Conservation (phyloP, 2,888 invertebrate genomes). For the Protophormia terraenovae region DNA sequence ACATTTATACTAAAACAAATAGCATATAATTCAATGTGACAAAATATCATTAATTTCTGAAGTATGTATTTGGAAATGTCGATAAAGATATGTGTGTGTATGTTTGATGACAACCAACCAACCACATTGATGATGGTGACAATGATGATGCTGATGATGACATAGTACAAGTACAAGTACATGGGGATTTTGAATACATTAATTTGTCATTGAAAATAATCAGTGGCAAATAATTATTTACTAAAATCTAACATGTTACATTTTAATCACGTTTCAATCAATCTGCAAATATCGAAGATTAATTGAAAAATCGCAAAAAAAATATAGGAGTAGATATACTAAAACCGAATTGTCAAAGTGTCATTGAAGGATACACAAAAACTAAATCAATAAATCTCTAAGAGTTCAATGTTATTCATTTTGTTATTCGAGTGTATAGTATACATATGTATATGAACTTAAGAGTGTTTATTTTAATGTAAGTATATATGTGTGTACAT, state of each 20-base stretch:
- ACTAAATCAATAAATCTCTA: conserved; percentile 19
- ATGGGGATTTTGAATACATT: neutral
- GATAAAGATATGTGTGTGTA: neutral
- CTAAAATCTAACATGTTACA: conserved; percentile 18
- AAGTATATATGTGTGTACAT: neutral
- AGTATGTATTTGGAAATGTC: conserved; percentile 29
- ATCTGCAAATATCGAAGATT: conserved; percentile 18
- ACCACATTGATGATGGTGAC: no score
- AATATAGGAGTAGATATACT: neutral
- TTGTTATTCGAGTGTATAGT: neutral
- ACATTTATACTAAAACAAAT: neutral
- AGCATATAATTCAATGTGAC: conserved; percentile 18
- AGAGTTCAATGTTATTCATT: neutral
- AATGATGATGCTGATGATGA: neutral
- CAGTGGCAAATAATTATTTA: conserved; percentile 31
- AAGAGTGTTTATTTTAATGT: neutral
- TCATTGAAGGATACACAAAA: neutral
- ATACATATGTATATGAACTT: neutral
- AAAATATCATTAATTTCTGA: conserved; percentile 35
- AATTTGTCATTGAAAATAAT: conserved; percentile 33
- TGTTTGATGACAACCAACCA: neutral
- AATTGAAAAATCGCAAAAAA: neutral
- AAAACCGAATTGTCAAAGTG: neutral
- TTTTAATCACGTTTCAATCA: conserved; percentile 39
- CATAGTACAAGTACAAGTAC: neutral